These are phyloP conservation scores for Esperia sulphurella DNA, from an alignment of 2,888 invertebrate genomes.

Conservation along the genomic window DNA sequence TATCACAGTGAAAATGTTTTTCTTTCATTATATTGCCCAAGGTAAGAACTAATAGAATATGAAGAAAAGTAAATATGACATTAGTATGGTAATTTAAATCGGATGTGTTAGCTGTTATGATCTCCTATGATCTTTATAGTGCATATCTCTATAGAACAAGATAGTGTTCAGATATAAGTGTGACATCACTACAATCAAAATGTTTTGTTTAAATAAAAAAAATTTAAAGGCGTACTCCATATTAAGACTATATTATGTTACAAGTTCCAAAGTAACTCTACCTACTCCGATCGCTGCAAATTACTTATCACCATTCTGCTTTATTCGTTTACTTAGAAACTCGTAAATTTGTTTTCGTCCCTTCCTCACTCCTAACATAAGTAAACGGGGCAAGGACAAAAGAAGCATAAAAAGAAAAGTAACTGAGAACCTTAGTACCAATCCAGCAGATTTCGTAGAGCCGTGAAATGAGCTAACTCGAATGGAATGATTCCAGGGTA, in stretches of 20 bases:
- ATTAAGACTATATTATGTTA: neutral
- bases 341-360: conserved; percentile 34
- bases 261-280: neutral
- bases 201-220: too few species aligned
- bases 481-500: conserved; percentile 22
- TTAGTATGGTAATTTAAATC: too few species aligned
- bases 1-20: too few species aligned
- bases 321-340: conserved; percentile 25
- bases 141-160: too few species aligned
- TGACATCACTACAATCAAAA: neutral
- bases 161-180: neutral
- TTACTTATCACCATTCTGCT: conserved; percentile 21
- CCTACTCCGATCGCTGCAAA: neutral
- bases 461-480: conserved; percentile 23
- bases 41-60: too few species aligned
- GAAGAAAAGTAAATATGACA: too few species aligned
- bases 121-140: too few species aligned
- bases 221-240: neutral
- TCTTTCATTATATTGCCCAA: too few species aligned
- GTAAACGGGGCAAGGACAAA: conserved; percentile 22
- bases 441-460: conserved; percentile 31
- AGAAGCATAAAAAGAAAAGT: conserved; percentile 25
- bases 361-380: conserved; percentile 15
- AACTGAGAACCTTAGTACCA: conserved; percentile 28
- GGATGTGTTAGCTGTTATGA: too few species aligned